Evolutionary conservation across 2,113 vertebrate species (phyloP).

Genomic region (Hydrolagus affinis): DNA sequence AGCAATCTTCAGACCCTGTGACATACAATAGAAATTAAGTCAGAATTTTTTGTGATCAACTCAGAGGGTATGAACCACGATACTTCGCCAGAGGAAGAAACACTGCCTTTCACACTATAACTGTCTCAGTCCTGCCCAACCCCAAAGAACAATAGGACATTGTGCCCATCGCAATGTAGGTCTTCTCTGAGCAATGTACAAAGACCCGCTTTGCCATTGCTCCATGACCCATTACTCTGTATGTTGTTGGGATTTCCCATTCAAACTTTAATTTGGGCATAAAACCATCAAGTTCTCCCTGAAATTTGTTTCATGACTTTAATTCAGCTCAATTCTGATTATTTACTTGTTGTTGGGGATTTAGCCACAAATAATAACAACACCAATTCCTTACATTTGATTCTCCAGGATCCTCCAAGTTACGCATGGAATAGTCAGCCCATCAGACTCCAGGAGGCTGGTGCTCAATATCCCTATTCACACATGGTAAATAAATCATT

Average conservation of each 20-base stretch:
- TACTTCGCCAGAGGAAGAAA: neutral
- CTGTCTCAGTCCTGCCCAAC: neutral
- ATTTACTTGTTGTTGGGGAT: neutral
- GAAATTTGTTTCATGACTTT: neutral
- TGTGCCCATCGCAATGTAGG: neutral
- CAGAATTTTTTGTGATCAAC: neutral
- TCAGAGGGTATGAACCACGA: neutral
- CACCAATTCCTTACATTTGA: neutral
- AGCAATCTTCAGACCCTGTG: slow-evolving; percentile 92
- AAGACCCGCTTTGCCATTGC: neutral
- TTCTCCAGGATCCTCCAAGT: no score
- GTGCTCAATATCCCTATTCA: neutral
- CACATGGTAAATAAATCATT: neutral
- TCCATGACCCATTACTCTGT: neutral
- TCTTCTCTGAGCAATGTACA: neutral
- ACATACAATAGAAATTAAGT: slow-evolving; percentile 31
- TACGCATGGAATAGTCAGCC: no score
- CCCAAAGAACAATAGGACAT: neutral
- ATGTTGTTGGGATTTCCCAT: neutral
- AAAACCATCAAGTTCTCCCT: neutral
- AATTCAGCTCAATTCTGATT: neutral
- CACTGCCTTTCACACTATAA: neutral
- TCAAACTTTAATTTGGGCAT: neutral
- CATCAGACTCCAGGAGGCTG: neutral
- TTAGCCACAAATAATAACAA: neutral